Conservation (phyloP, 2,888 invertebrate species). For the Loripinus fragilis region DNA sequence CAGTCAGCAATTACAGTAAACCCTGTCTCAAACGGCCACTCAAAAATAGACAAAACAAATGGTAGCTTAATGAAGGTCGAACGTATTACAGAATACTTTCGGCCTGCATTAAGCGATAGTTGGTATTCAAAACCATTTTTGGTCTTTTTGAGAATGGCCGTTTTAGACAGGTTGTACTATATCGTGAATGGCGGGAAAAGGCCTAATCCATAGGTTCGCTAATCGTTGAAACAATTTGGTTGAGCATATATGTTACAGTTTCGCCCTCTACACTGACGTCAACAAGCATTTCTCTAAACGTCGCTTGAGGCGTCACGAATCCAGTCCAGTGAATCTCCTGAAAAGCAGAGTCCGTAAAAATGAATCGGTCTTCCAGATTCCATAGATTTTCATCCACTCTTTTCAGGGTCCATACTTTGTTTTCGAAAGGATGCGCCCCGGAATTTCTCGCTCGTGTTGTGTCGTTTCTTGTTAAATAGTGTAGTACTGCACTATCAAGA, state of each 20-base stretch:
- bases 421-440: background rate
- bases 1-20: too few relatives aligned
- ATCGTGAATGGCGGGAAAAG: too few relatives aligned
- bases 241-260: background rate
- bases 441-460: background rate
- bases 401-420: background rate
- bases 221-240: background rate
- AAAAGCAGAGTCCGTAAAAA: background rate
- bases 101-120: too few relatives aligned
- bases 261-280: slow-evolving; percentile 1
- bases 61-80: too few relatives aligned
- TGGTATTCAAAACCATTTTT: too few relatives aligned
- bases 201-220: too few relatives aligned
- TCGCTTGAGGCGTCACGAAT: background rate
- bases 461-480: background rate
- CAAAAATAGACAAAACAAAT: too few relatives aligned
- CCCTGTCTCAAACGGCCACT: too few relatives aligned
- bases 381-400: background rate
- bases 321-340: background rate
- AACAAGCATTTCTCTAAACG: background rate
- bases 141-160: too few relatives aligned
- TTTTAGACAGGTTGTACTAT: too few relatives aligned
- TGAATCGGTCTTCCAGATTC: background rate
- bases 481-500: background rate
- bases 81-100: too few relatives aligned